Evolutionary conservation across 2,113 vertebrate species (phyloP), one percentile per base, ranked within the genome.

Genomic region (Cottus gobio): DNA sequence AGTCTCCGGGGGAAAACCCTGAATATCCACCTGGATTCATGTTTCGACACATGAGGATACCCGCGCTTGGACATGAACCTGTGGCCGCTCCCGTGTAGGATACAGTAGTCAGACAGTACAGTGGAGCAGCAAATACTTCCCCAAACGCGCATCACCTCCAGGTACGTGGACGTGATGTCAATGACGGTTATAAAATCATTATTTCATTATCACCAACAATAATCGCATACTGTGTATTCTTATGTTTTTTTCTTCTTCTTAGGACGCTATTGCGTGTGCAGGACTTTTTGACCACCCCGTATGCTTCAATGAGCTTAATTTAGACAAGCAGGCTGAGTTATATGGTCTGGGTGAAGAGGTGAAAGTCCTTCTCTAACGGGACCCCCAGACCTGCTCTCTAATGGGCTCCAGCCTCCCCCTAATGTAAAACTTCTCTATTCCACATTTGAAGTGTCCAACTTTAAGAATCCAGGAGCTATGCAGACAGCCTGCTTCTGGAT

Each of bases 401-500:
- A 58, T n/a, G 26, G 54, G 70, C 60, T 37, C 39, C 82, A 63
- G n/a, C n/a, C n/a, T n/a, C n/a, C n/a, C n/a, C n/a, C 54, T 84
- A 52, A 79, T 86, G 30, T 77, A 60, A 44, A 84, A 64, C 58
- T 46, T 88, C 54, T 86, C 42, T 71, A 11, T 71, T 74, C 74
- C 74, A 61, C 54, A 28, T 28, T 28, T 68, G 3, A 77, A 69
- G 83, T 67, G 65, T 80, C 64, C 69, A 36, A 20, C 28, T 42
- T 44, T 39, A 12, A 71, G 52, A 75, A 77, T 60, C 80, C 65
- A 76, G 77, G 66, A 89, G 82, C 74, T 24, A 94, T 94, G 94
- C 80, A 64, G 46, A 48, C 30, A 77, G 66, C 54, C 86, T 52
- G 78, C 67, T 52, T 73, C 84, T 87, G 90, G 84, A 87, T 81